phyloP scores from a whole-genome alignment of 1,140 invertebrate genomes.

The Scylla paramamosain region DNA sequence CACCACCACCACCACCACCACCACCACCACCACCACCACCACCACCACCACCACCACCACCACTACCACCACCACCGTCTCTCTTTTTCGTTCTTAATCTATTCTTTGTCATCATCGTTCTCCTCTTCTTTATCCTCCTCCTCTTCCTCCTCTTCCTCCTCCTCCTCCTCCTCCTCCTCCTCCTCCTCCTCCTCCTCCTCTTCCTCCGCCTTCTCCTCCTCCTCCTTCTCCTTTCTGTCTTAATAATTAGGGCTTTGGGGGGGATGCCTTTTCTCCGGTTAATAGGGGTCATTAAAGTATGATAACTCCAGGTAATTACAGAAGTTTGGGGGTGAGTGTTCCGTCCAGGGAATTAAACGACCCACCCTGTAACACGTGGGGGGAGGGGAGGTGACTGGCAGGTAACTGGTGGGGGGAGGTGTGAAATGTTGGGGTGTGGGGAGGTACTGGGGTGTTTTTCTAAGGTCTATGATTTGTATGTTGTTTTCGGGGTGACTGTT shows the following conservation, averaged over 20 bases:
- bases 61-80: too few species aligned
- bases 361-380: background rate
- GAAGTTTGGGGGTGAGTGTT: conserved; percentile 60
- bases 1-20: conserved; percentile 7
- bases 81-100: too few species aligned
- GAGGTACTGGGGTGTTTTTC: too few species aligned
- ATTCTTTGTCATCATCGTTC: too few species aligned
- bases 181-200: background rate
- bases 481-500: too few species aligned
- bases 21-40: conserved; percentile 5
- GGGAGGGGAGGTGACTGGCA: background rate
- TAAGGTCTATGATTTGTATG: too few species aligned
- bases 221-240: conserved; percentile 34
- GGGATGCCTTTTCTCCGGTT: conserved; percentile 58
- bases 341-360: conserved; percentile 40
- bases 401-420: too few species aligned
- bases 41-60: background rate
- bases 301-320: conserved; percentile 73
- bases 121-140: background rate
- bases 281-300: conserved; percentile 73
- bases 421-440: too few species aligned
- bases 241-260: conserved; percentile 52
- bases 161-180: background rate
- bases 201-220: too few species aligned
- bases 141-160: background rate